phyloP scores from a whole-genome alignment of 2,888 invertebrate species.

The Phalera bucephala region DNA sequence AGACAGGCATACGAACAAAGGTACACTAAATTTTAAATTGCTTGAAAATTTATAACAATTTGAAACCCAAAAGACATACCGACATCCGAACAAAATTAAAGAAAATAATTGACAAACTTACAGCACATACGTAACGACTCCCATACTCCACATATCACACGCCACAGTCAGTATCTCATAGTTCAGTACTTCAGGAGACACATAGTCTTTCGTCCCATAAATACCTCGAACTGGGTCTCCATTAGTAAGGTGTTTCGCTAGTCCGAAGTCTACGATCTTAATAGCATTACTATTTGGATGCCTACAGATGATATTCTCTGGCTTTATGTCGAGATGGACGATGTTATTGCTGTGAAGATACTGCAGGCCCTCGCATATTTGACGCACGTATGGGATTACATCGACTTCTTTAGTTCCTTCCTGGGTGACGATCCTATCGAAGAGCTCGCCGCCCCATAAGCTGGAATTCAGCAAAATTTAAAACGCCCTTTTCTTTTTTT shows the following conservation, averaged over 20 bases:
- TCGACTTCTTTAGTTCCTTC: conserved; percentile 42
- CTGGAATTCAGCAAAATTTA: conserved; percentile 81
- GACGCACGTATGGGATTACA: conserved; percentile 92
- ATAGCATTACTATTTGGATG: conserved; percentile 92
- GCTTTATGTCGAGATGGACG: conserved; percentile 96
- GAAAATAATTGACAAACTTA: conserved; percentile 34
- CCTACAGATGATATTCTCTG: conserved; percentile 97
- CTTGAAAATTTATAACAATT: too few species aligned
- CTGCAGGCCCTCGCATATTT: conserved; percentile 94
- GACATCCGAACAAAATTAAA: too few species aligned
- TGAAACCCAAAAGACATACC: too few species aligned
- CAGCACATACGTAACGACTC: conserved; percentile 79
- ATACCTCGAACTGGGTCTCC: conserved; percentile 62
- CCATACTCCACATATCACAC: conserved; percentile 97
- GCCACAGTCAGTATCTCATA: conserved; percentile 93
- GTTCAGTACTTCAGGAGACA: conserved; percentile 95
- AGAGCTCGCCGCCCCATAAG: conserved; percentile 96
- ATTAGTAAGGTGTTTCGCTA: conserved; percentile 75
- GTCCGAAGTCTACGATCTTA: conserved; percentile 96
- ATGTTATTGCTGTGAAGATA: conserved; percentile 94
- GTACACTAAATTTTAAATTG: too few species aligned
- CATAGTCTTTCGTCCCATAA: conserved; percentile 96
- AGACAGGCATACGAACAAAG: too few species aligned
- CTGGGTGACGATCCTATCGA: conserved; percentile 93
- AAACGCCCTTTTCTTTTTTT: too few species aligned